Percentiles rank a stretch among this genome's conserved stretches.
Evolutionary conservation across 2,113 vertebrate species (phyloP).

Genomic region (Sclerurus mexicanus): DNA sequence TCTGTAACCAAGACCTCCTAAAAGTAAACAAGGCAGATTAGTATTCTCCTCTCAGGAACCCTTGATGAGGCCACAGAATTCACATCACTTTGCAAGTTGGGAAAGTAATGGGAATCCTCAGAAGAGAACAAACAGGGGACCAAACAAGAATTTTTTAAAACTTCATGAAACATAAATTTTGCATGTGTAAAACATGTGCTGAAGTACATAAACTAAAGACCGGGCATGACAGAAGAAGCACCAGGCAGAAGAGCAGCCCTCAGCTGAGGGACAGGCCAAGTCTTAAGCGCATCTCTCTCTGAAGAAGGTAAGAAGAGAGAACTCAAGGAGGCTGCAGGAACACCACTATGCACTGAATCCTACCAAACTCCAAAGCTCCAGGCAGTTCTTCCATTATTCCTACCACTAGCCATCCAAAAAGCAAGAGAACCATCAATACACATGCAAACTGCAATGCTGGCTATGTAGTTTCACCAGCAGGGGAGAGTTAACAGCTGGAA

Average conservation of each 20-base stretch:
- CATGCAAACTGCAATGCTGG: neutral
- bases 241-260: neutral
- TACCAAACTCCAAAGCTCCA: neutral
- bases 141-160: neutral
- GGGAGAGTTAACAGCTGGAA: neutral
- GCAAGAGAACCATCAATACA: neutral
- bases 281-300: neutral
- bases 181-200: accelerated
- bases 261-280: neutral
- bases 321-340: neutral
- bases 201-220: neutral
- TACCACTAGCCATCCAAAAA: neutral
- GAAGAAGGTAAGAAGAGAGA: neutral
- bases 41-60: neutral
- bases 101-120: neutral
- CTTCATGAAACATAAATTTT: neutral
- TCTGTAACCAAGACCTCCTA: conserved; percentile 76
- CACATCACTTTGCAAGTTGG: neutral
- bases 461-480: accelerated
- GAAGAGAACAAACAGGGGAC: neutral
- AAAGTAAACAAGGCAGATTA: conserved; percentile 73
- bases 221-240: neutral
- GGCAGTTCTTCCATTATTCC: neutral
- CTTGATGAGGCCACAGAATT: neutral
- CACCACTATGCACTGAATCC: accelerated